Conservation (phyloP, 2,888 invertebrate species). For the Furcula furcula region DNA sequence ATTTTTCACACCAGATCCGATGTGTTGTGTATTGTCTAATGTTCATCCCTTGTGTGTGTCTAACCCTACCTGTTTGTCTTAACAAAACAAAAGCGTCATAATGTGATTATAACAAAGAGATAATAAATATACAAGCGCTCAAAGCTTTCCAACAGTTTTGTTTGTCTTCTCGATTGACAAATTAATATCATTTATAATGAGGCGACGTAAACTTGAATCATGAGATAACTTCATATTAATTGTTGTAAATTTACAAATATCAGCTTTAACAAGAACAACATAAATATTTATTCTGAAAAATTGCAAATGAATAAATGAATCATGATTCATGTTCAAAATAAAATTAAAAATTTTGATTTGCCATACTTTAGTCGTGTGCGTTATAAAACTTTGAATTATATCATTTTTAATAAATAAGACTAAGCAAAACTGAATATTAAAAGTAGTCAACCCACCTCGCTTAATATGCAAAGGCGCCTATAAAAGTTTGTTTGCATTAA, state of each 20-base stretch:
- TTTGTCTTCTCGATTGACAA: slow-evolving; percentile 66
- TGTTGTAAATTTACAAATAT: too few species aligned
- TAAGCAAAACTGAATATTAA: slow-evolving; percentile 77
- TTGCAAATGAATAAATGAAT: slow-evolving; percentile 25
- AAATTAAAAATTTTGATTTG: slow-evolving; percentile 47
- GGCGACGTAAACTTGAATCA: slow-evolving; percentile 62
- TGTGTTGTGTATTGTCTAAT: slow-evolving; percentile 94
- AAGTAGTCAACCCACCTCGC: slow-evolving; percentile 82
- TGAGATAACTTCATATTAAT: slow-evolving; percentile 45
- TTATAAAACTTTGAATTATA: slow-evolving; percentile 40
- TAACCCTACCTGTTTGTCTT: slow-evolving; percentile 84
- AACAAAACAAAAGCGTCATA: slow-evolving; percentile 70
- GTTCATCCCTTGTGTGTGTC: slow-evolving; percentile 95
- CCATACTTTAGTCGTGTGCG: slow-evolving; percentile 45
- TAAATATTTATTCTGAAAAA: slow-evolving; percentile 10
- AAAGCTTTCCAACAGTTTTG: slow-evolving; percentile 76
- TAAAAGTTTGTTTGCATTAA: slow-evolving; percentile 82
- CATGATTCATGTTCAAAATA: slow-evolving; percentile 64
- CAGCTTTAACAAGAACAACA: too few species aligned
- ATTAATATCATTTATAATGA: slow-evolving; percentile 48
- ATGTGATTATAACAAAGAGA: slow-evolving; percentile 44
- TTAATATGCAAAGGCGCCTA: slow-evolving; percentile 82
- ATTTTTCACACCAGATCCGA: slow-evolving; percentile 81
- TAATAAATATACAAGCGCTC: slow-evolving; percentile 63
- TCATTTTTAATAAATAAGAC: slow-evolving; percentile 69